Evolutionary conservation across 2,888 invertebrate genomes (phyloP), one percentile per base, ranked within the genome.

Genomic region (Lepidocyrtinus sp.): DNA sequence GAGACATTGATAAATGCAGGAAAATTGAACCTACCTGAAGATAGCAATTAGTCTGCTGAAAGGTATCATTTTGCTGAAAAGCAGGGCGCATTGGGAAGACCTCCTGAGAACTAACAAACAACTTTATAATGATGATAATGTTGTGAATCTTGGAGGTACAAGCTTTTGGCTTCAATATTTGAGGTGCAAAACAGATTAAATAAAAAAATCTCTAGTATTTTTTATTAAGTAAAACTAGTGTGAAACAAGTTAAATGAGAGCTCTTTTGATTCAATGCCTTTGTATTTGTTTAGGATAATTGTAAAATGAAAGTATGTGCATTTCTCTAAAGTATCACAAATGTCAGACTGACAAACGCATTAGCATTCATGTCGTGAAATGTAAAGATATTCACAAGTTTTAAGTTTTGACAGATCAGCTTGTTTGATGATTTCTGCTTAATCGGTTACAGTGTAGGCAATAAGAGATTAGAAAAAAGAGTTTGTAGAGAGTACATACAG

Each of bases 331-430:
- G 36, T 36, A 36, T 36, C 36, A 12, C 36, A 36, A 12, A 36
- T 9, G 36, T 36, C 36, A 65, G 67, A 68, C 36, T 12, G 36
- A 21, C 21, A 26, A 26, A 45, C 55, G n/a, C 65, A 77, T 77
- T 77, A 77, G 67, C 71, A 77, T 77, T 70, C 77, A 71, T 26
- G 71, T 71, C 71, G 46, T 77, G 77, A 62, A 55, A 25, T 64
- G 36, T 27, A 5, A 64, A 70, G 70, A 77, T 76, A 71, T 77
- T 77, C 77, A 77, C 77, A 77, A 77, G 71, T 77, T 77, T 77
- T 59, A 71, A 77, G 77, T 77, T 77, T 77, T 77, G 77, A 77
- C 77, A 77, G 77, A 77, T 77, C 75, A 72, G 72, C 64, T 77
- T 77, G 77, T 70, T 70, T 71, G 77, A 77, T 77, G 69, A 64